A percentile compares a stretch with the other conserved stretches of the same genome.
Conservation (phyloP, 2,113 vertebrate species). For the Procavia capensis region DNA sequence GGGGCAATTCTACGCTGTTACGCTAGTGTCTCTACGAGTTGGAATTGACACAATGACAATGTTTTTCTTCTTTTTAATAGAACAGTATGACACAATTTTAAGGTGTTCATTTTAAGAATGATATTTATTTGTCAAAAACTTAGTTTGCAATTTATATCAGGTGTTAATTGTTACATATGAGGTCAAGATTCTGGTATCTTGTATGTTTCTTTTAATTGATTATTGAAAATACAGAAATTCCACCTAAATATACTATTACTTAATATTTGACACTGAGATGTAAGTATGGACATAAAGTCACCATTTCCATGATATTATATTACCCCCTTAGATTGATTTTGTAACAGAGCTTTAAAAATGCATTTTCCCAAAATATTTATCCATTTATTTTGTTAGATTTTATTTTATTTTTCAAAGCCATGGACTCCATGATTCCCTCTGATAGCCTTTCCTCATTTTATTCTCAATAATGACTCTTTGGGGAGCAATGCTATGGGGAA, state of each 20-base stretch:
- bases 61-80: too few species aligned
- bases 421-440: slow-evolving; percentile 76
- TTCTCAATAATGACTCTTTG: slow-evolving; percentile 85
- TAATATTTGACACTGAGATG: not conserved
- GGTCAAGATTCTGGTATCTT: not conserved
- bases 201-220: slow-evolving; percentile 1
- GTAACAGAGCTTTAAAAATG: slow-evolving; percentile 34
- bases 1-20: too few species aligned
- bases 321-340: not conserved
- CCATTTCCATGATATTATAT: not conserved
- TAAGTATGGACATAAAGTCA: slow-evolving; percentile 40
- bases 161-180: not conserved
- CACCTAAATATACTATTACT: not conserved
- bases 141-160: not conserved
- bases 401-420: slow-evolving; percentile 58
- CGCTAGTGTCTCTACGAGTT: too few species aligned
- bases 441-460: slow-evolving; percentile 83
- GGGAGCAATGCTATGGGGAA: slow-evolving; percentile 86
- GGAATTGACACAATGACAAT: too few species aligned
- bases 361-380: not conserved
- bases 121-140: not conserved
- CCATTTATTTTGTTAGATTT: slow-evolving; percentile 54
- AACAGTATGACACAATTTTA: not conserved
- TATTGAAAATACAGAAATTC: not conserved
- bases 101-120: not conserved